Evolutionary conservation across 2,797 vertebrate species (phyloP).

Genomic region (Arctocebus calabarensis): DNA sequence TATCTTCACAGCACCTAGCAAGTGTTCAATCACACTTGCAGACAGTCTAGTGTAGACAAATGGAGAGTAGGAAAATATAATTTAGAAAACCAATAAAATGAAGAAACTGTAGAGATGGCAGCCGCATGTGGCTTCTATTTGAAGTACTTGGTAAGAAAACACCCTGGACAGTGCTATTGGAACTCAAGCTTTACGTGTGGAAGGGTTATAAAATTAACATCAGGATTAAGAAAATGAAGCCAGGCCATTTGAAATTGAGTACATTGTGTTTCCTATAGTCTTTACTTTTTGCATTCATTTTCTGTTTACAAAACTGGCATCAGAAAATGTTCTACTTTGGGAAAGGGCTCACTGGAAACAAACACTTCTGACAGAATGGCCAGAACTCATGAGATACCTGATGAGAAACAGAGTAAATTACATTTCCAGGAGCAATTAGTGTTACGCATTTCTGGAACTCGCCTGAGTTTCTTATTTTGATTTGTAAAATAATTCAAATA

Average conservation of each 20-base stretch:
- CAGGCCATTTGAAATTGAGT: conserved; percentile 52
- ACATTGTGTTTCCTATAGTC: conserved; percentile 52
- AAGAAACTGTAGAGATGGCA: conserved; percentile 19
- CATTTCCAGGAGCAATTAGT: conserved; percentile 54
- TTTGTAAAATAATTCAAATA: conserved; percentile 59
- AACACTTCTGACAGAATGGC: conserved; percentile 47
- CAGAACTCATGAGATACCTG: neutral
- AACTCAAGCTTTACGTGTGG: neutral
- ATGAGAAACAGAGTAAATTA: conserved; percentile 31
- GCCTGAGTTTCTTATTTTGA: conserved; percentile 63
- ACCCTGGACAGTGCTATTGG: neutral
- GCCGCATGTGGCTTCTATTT: neutral
- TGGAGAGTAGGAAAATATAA: neutral
- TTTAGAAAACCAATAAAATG: conserved; percentile 25
- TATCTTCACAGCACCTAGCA: neutral
- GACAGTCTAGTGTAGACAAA: neutral
- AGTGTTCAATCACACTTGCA: neutral
- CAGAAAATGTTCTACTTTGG: conserved; percentile 63
- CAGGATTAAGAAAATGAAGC: conserved; percentile 40
- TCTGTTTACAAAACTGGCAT: conserved; percentile 69
- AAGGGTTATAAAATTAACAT: conserved; percentile 43
- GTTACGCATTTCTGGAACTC: conserved; percentile 26
- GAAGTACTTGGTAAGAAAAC: conserved; percentile 7
- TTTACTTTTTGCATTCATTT: conserved; percentile 69
- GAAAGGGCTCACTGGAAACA: conserved; percentile 30